Base-by-base conservation (phyloP, 2,113 vertebrate species). In the Lepidothrix coronata region DNA sequence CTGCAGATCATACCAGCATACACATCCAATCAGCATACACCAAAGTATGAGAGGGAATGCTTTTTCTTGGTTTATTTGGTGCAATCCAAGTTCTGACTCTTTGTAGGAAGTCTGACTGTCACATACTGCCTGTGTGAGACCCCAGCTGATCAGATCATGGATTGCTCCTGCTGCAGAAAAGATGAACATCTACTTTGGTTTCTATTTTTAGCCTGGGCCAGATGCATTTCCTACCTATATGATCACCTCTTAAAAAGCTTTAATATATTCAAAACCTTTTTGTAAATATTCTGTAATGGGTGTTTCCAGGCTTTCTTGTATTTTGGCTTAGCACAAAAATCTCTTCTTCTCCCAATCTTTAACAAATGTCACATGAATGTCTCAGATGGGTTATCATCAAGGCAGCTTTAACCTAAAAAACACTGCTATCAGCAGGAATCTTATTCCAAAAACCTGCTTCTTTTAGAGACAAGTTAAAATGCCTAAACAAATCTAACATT, bases 401-500 rank as follows among this genome's bases (percentile, higher is more conserved):
- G 44, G 54, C 73, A 95, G 87, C 23, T 82, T 94, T 78, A 86
- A 85, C 57, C 55, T 74, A 91, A 81, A 88, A 89, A 93, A 74
- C 46, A 83, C 51, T 62, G 46, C 55, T 93, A 83, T 79, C 70
- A 92, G 55, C 52, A 70, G 52, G 46, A 88, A 82, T 55, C 21
- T 55, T 83, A 52, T 41, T 81, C 33, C 30, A 59, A 91, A 93
- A 90, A 51, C 21, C 57, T 71, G 49, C 68, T 93, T 58, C 71
- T 89, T 85, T 70, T 46, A 71, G 8, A 93, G n/a, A 22, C 52
- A 80, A 67, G 79, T 46, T 88, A 90, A 87, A 96, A 72, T 23
- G 20, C 73, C 90, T 85, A 91, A 94, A 90, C 43, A 93, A 91
- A 86, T 44, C 49, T 61, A 95, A 85, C 82, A 82, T 96, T 92